A percentile compares a stretch with the other conserved stretches of the same genome.
Evolutionary conservation across 2,888 invertebrate species (phyloP).

Genomic region (Agrochola macilenta): DNA sequence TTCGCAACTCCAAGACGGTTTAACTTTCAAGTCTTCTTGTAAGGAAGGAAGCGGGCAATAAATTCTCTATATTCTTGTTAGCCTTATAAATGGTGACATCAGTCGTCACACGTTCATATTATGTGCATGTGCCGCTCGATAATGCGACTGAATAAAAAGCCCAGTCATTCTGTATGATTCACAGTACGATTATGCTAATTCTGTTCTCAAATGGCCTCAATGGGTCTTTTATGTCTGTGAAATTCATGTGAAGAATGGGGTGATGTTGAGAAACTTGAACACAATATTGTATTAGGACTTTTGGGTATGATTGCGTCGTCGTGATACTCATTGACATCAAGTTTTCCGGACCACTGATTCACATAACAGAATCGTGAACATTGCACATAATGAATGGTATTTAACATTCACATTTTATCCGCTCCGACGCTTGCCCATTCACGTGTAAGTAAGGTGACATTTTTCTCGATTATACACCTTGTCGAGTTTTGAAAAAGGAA

Average conservation of each 20-base stretch:
- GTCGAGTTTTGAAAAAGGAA: conserved; percentile 16
- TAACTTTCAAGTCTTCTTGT: conserved; percentile 50
- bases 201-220: conserved; percentile 41
- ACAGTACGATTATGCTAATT: conserved; percentile 57
- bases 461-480: conserved; percentile 17
- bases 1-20: conserved; percentile 41
- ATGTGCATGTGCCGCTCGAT: conserved; percentile 54
- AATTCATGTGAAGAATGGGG: conserved; percentile 40
- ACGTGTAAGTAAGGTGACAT: conserved; percentile 41
- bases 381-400: conserved; percentile 55
- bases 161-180: conserved; percentile 57
- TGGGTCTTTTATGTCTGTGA: conserved; percentile 39
- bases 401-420: conserved; percentile 42
- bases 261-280: conserved; percentile 38
- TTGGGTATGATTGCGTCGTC: conserved; percentile 12
- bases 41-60: conserved; percentile 60
- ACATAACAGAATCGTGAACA: conserved; percentile 37
- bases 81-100: conserved; percentile 57
- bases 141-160: conserved; percentile 55
- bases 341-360: conserved; percentile 58
- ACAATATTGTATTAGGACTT: conserved; percentile 30
- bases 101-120: conserved; percentile 56
- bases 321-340: conserved; percentile 30
- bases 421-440: conserved; percentile 42
- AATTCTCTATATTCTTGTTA: conserved; percentile 60